Percentiles rank a stretch among this genome's conserved stretches.
Conservation (phyloP, 2,888 invertebrate species). For the Arctia plantaginis region DNA sequence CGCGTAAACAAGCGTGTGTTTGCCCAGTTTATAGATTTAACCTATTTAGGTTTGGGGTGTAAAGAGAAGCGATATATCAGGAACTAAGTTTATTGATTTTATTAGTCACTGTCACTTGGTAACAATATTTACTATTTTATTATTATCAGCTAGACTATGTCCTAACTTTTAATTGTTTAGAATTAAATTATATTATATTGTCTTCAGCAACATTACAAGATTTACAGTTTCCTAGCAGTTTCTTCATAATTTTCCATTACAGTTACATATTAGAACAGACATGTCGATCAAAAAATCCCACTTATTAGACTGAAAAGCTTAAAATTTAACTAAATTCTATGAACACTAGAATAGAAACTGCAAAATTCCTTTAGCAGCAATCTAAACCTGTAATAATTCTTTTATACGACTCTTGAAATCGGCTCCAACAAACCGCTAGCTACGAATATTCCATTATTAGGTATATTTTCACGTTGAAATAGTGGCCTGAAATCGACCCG, state of each 20-base stretch:
- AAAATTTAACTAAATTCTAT: not conserved
- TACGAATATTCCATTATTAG: constrained; percentile 65
- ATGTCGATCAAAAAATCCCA: not conserved
- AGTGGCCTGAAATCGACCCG: constrained; percentile 51
- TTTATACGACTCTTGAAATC: constrained; percentile 66
- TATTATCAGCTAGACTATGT: too few species aligned
- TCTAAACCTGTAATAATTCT: constrained; percentile 62
- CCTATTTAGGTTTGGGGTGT: constrained; percentile 1
- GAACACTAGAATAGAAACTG: constrained; percentile 25
- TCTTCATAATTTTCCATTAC: not conserved
- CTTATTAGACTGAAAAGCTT: not conserved
- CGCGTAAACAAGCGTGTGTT: constrained; percentile 1
- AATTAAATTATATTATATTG: too few species aligned
- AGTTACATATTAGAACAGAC: too few species aligned
- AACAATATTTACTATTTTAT: not conserved
- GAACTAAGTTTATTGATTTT: not conserved
- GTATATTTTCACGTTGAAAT: constrained; percentile 71
- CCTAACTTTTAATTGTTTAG: too few species aligned
- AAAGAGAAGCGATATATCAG: constrained; percentile 11
- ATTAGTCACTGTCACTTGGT: not conserved
- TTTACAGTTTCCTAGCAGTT: not conserved
- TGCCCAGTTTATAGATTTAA: constrained; percentile 3
- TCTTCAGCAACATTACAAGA: too few species aligned
- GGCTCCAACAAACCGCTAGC: constrained; percentile 56
- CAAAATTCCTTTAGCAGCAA: constrained; percentile 53